Evolutionary conservation across 92 coral and sea anemone species (phyloP).

Genomic region (Micromussa lordhowensis): DNA sequence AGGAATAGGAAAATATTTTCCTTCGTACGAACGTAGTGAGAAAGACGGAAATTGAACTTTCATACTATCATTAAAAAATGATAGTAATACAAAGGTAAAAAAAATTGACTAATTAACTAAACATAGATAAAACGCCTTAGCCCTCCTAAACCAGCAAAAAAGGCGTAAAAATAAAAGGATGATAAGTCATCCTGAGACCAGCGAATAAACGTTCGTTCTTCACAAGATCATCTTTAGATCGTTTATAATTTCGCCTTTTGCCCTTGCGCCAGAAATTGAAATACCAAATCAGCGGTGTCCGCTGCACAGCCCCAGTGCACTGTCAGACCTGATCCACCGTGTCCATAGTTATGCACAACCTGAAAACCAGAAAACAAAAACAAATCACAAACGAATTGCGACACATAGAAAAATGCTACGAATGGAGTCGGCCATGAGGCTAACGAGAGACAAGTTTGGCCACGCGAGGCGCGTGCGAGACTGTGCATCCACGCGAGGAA

Average conservation of each 20-base stretch:
- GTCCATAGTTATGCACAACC: constrained; percentile 97
- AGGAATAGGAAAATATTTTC: too few species aligned
- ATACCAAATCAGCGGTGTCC: constrained; percentile 77
- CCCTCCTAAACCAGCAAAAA: too few species aligned
- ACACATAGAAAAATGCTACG: neutral
- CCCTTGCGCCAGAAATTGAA: constrained; percentile 49
- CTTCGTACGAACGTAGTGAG: too few species aligned
- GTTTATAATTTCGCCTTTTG: constrained; percentile 60
- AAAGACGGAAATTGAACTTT: too few species aligned
- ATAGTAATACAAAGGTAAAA: too few species aligned
- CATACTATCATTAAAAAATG: too few species aligned
- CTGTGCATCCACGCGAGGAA: neutral
- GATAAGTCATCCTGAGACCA: too few species aligned
- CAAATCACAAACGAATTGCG: neutral
- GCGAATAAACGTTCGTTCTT: too few species aligned
- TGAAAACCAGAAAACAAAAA: constrained; percentile 23
- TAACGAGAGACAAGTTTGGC: neutral
- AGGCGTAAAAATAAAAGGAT: too few species aligned
- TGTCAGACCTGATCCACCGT: constrained; percentile 87
- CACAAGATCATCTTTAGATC: neutral
- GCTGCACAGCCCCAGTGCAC: constrained; percentile 91
- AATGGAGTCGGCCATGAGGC: too few species aligned
- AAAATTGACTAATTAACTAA: too few species aligned
- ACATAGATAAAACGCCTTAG: too few species aligned
- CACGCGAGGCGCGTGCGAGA: neutral